Base-by-base conservation (phyloP, 2,888 invertebrate species). In the Diogma glabrata region DNA sequence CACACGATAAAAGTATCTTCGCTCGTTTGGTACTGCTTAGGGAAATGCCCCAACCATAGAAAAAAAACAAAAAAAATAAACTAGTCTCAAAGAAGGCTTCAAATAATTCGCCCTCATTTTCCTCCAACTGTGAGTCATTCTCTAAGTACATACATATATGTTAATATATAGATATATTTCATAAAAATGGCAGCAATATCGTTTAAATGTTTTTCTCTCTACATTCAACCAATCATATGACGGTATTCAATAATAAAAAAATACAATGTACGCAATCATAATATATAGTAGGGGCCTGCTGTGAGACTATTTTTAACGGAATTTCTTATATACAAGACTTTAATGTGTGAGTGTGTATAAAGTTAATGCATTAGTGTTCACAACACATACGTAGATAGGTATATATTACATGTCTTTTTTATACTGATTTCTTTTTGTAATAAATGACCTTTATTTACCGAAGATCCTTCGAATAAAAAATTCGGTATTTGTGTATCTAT, bases 41-140 rank as follows among this genome's bases (percentile, higher is more conserved):
- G 24, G 33, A 48, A 48, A 48, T 48, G 48, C 48, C 48, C 48
- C 48, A 48, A 48, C 48, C 33, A 47, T 43, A 43, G 23, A 43
- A 43, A 43, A 14, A 43, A 5, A 43, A 43, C 19, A 43, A 46
- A 46, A 43, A 43, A 46, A 46, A 46, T 24, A 46, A 48, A 33
- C n/a, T 48, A 48, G 48, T 48, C 48, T 48, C 48, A 22, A 30
- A 5, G 12, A n/a, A 48, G 48, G 19, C 48, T 22, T 19, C 30
- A 33, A 48, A 33, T 48, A 33, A 33, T 33, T 30, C 30, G 48
- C 48, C 48, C 48, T 48, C 48, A 48, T 48, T 48, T 48, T 48
- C 48, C 48, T 48, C 48, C 48, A 48, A 30, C 48, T 48, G 48
- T 48, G 48, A 48, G 48, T 48, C 48, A 48, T 48, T 33, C 24